phyloP scores from a whole-genome alignment of 1,140 invertebrate species.

The Zaprionus davidi region DNA sequence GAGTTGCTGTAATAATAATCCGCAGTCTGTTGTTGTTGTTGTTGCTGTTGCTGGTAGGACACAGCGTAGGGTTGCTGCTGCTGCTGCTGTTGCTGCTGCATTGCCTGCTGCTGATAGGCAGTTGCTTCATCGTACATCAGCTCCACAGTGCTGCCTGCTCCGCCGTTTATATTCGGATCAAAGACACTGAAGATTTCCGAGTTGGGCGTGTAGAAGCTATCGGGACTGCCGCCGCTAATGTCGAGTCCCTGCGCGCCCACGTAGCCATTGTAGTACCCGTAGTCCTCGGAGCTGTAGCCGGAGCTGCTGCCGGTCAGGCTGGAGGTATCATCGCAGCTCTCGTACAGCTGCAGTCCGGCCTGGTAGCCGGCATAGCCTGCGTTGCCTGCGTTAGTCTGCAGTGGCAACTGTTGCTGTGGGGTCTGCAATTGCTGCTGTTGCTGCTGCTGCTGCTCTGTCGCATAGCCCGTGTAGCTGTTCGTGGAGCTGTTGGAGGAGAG shows the following conservation, averaged over 20 bases:
- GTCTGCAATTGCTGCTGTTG: slow-evolving; percentile 14
- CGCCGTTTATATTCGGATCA: slow-evolving; percentile 53
- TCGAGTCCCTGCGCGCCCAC: slow-evolving; percentile 38
- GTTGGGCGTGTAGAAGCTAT: slow-evolving; percentile 67
- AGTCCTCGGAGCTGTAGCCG: slow-evolving; percentile 77
- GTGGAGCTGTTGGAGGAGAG: slow-evolving; percentile 67
- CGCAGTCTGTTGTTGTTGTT: slow-evolving; percentile 47
- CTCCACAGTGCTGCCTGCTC: slow-evolving; percentile 36
- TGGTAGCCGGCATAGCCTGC: slow-evolving; percentile 37
- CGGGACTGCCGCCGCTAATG: slow-evolving; percentile 39
- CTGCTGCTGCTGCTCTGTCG: slow-evolving; percentile 27
- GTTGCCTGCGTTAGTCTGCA: slow-evolving; percentile 23
- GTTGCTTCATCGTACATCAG: slow-evolving; percentile 56
- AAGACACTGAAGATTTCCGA: slow-evolving; percentile 77
- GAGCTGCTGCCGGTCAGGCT: slow-evolving; percentile 72
- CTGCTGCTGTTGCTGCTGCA: slow-evolving; percentile 40
- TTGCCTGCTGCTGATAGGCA: slow-evolving; percentile 54
- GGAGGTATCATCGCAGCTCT: slow-evolving; percentile 82
- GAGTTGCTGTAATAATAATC: slow-evolving; percentile 80
- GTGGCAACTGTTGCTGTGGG: slow-evolving; percentile 41
- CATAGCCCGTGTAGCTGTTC: slow-evolving; percentile 52
- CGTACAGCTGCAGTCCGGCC: slow-evolving; percentile 61
- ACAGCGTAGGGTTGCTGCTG: slow-evolving; percentile 28
- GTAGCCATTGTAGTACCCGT: slow-evolving; percentile 64
- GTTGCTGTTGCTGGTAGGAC: slow-evolving; percentile 56